Evolutionary conservation across 1,140 invertebrate genomes (phyloP).

Genomic region (Elysia chlorotica): DNA sequence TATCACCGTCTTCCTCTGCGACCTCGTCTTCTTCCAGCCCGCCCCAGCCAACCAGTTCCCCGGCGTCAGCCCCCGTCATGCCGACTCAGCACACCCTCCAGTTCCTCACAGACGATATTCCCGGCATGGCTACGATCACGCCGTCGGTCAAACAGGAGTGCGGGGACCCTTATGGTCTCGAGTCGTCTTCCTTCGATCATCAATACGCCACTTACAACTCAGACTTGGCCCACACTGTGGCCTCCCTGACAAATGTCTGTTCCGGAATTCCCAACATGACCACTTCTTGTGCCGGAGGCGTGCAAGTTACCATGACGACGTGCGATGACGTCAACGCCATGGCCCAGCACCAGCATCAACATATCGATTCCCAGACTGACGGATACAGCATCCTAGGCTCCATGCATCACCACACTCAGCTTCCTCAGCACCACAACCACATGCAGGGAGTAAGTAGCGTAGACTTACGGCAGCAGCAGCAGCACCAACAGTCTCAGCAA

Average conservation of each 20-base stretch:
- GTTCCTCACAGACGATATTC: conserved; percentile 7
- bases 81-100: conserved; percentile 2
- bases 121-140: background rate
- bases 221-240: background rate
- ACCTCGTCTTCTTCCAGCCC: too few species aligned
- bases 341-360: background rate
- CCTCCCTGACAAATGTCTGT: too few species aligned
- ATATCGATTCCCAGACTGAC: conserved; percentile 11
- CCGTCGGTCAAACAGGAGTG: too few species aligned
- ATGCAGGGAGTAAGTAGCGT: background rate
- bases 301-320: background rate
- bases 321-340: background rate
- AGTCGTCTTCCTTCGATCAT: background rate
- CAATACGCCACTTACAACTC: background rate
- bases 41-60: too few species aligned
- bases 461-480: background rate
- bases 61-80: background rate
- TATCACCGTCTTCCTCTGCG: too few species aligned
- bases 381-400: background rate
- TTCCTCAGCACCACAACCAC: background rate
- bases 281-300: too few species aligned
- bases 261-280: too few species aligned
- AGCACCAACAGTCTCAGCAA: background rate
- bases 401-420: background rate
- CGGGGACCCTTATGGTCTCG: background rate